Conservation (phyloP, 2,888 invertebrate species). For the Cristatella mucedo region DNA sequence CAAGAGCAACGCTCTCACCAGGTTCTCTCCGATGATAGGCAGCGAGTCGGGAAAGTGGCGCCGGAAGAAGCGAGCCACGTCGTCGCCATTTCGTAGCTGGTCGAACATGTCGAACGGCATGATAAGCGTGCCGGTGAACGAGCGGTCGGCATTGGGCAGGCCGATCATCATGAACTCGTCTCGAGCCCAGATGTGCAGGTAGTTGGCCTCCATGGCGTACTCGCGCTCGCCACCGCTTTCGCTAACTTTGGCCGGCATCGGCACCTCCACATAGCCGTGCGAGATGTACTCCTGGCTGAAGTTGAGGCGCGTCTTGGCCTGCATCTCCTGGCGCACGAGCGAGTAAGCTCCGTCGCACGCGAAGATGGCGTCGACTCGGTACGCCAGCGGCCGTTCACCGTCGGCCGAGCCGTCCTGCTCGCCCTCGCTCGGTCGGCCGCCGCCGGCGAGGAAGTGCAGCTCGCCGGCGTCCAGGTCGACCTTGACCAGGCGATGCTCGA, state of each 20-base stretch:
- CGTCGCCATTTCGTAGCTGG: conserved; percentile 45
- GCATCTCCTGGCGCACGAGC: conserved; percentile 60
- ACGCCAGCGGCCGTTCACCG: conserved; percentile 17
- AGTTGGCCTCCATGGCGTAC: conserved; percentile 70
- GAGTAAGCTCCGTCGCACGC: conserved; percentile 94
- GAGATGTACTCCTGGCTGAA: conserved; percentile 81
- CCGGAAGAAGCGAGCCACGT: conserved; percentile 59
- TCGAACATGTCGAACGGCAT: conserved; percentile 73
- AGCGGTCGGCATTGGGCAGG: conserved; percentile 74
- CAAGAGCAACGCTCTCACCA: conserved; percentile 59
- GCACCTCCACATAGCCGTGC: conserved; percentile 83
- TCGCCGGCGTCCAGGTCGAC: conserved; percentile 52
- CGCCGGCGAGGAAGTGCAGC: conserved; percentile 52
- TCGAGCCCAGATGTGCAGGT: conserved; percentile 92
- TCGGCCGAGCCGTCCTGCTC: not conserved
- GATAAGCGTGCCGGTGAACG: conserved; percentile 88
- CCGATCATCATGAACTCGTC: conserved; percentile 95
- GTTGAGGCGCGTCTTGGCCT: conserved; percentile 61
- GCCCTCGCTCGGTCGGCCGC: too few relatives aligned
- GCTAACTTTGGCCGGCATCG: conserved; percentile 54
- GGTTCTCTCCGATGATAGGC: conserved; percentile 55
- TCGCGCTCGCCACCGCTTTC: conserved; percentile 40
- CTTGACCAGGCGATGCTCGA: conserved; percentile 57
- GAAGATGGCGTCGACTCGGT: conserved; percentile 60
- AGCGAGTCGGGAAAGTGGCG: conserved; percentile 70